These are phyloP conservation scores for Porites lobata DNA, from an alignment of 92 coral and sea anemone genomes.

Conservation along the genomic window DNA sequence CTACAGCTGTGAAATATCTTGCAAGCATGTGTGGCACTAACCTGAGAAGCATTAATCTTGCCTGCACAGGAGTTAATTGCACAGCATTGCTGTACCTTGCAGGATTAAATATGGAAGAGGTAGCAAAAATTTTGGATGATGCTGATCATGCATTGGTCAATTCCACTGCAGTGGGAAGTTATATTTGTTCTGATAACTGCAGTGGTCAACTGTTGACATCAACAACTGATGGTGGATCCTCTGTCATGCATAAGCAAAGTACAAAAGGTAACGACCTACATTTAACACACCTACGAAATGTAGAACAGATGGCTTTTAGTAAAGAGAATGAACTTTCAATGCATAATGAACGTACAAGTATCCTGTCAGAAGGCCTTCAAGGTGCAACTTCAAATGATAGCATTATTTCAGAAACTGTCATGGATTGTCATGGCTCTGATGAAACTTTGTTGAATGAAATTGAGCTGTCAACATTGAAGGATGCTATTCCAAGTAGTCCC, in stretches of 20 bases:
- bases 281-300: background rate
- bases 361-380: background rate
- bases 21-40: conserved; percentile 78
- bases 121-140: conserved; percentile 46
- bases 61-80: conserved; percentile 82
- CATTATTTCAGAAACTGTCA: background rate
- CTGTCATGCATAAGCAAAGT: background rate
- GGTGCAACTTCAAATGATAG: background rate
- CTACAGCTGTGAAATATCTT: conserved; percentile 62
- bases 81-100: conserved; percentile 79
- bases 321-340: background rate
- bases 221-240: no score
- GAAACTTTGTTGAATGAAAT: background rate
- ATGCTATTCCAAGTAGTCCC: background rate
- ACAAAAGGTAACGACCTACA: background rate
- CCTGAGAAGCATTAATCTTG: conserved; percentile 69
- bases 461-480: conserved; percentile 21
- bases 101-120: conserved; percentile 65
- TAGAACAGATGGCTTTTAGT: background rate
- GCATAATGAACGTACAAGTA: background rate
- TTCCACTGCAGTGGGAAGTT: background rate
- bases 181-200: no score
- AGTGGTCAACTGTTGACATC: no score
- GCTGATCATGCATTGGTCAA: conserved; percentile 23
- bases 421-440: background rate